Percentiles rank a stretch among this genome's conserved stretches.
phyloP scores from a whole-genome alignment of 2,113 vertebrate species.

The Trogon surrucura region DNA sequence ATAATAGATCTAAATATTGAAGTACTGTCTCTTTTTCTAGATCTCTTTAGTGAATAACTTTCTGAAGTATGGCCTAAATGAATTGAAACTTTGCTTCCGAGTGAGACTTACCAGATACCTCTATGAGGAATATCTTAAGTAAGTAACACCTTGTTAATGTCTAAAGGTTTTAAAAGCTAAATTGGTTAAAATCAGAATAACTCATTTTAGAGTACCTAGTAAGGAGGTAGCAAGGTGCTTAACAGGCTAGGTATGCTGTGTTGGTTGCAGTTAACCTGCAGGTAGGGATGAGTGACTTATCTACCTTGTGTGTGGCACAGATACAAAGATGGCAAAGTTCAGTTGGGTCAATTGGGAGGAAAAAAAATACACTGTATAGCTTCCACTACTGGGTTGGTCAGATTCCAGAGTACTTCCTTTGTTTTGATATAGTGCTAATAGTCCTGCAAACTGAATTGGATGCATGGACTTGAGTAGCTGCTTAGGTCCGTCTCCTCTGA shows the following conservation, averaged over 20 bases:
- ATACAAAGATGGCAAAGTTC: neutral
- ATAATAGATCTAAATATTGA: neutral
- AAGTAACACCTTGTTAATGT: conserved; percentile 74
- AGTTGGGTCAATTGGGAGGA: rapidly evolving
- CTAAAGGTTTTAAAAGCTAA: neutral
- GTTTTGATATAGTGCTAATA: neutral
- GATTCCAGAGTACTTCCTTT: neutral
- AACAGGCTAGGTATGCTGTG: neutral
- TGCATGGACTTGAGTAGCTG: neutral
- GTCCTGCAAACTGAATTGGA: neutral
- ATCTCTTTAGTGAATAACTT: conserved; percentile 97
- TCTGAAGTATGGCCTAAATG: conserved; percentile 93
- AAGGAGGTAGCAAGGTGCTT: neutral
- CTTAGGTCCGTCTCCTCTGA: neutral
- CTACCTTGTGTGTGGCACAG: neutral
- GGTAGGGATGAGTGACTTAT: neutral
- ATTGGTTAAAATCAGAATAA: neutral
- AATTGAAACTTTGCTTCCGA: conserved; percentile 92
- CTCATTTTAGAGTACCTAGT: neutral
- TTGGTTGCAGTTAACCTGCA: neutral
- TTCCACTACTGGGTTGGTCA: neutral
- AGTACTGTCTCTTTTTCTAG: conserved; percentile 75
- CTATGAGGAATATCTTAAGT: conserved; percentile 96
- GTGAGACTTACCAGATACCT: conserved; percentile 91
- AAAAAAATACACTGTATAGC: neutral